A percentile compares a stretch with the other conserved stretches of the same genome.
phyloP scores from a whole-genome alignment of 2,888 invertebrate genomes.

The Ptilodon capucinus region DNA sequence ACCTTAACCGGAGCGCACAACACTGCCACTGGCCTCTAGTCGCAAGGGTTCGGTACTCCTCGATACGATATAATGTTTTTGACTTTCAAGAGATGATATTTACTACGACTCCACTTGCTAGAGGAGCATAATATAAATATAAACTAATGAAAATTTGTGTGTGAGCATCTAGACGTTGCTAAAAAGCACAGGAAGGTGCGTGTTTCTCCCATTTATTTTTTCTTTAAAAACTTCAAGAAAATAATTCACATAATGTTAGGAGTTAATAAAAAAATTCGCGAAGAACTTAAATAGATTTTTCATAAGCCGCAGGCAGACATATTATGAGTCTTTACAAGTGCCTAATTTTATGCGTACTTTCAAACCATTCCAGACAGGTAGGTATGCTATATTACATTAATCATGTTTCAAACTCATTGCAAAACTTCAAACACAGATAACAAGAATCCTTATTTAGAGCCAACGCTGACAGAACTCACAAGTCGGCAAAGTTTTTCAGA shows the following conservation, averaged over 20 bases:
- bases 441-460: background rate
- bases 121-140: no score
- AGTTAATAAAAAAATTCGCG: background rate
- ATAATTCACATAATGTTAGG: background rate
- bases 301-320: background rate
- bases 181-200: no score
- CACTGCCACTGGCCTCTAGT: no score
- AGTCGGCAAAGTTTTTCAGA: background rate
- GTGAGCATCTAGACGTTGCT: no score
- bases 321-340: background rate
- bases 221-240: no score
- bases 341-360: background rate
- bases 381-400: background rate
- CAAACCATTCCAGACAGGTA: background rate
- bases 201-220: no score
- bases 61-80: no score
- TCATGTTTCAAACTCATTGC: slow-evolving; percentile 1
- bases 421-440: slow-evolving; percentile 3
- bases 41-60: no score
- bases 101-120: no score
- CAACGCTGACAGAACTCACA: background rate
- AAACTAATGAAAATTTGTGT: no score
- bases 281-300: background rate
- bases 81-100: no score
- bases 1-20: no score